Evolutionary conservation across 2,888 invertebrate species (phyloP), one percentile per base, ranked within the genome.

Genomic region (Andrena trimmerana): DNA sequence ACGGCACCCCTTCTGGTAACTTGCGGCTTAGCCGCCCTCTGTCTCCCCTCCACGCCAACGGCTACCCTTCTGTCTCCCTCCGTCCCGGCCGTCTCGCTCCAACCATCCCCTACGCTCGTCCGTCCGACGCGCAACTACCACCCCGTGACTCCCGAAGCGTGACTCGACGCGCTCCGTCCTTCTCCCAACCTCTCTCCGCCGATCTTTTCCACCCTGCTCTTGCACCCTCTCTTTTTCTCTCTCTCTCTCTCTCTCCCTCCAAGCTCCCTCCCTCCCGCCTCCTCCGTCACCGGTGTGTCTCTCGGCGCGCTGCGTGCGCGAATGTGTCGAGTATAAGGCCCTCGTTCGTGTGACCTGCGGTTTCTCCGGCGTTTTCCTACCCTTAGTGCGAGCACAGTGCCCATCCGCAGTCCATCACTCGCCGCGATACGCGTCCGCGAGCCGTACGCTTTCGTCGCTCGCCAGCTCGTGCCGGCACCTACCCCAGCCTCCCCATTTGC

Each of bases 301-400:
- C 62, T 48, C 67, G 69, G 78, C 69, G 71, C 76, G 77, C 75
- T 84, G 85, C 77, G 83, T 85, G 68, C 80, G 78, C 86, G 77
- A 85, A 86, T 88, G 88, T 85, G 20, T 85, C 88, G 83, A 85
- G 86, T 78, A 84, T 78, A 84, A 84, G 81, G 77, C 78, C 81
- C 86, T 74, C 90, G 84, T 89, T 86, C 86, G 90, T 91, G 91
- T 90, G 92, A 91, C 89, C 90, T 92, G 92, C 87, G 92, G 92
- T 93, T 92, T 92, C 91, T 89, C 88, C 91, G 87, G 86, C 90
- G 90, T 90, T 88, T 90, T 88, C 87, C 90, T 88, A 90, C 88
- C 88, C 88, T 91, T 91, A 91, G 91, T 87, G 88, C 88, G 84
- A 88, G 87, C 84, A 90, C 90, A 91, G 88, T 88, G 88, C 87